These are phyloP conservation scores for Drosophila bifasciata DNA, from an alignment of 1,140 invertebrate genomes.

Conservation along the genomic window DNA sequence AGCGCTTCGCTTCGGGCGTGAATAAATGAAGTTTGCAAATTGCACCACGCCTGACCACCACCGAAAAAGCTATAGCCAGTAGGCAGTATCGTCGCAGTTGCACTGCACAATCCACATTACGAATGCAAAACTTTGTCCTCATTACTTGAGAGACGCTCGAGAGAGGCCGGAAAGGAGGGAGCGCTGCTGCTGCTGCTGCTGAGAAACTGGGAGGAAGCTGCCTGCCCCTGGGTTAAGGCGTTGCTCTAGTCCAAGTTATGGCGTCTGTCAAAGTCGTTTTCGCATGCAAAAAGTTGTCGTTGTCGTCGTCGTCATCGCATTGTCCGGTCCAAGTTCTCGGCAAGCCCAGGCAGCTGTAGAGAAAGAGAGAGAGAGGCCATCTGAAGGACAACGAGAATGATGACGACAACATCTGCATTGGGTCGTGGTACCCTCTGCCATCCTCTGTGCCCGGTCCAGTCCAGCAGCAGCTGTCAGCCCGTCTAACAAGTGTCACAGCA, in stretches of 20 bases:
- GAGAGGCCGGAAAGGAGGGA: too few species aligned
- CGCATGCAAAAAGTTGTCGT: slow-evolving; percentile 68
- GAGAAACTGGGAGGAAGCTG: slow-evolving; percentile 34
- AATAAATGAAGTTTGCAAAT: slow-evolving; percentile 83
- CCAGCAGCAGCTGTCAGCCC: slow-evolving; percentile 75
- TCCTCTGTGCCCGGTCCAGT: background rate
- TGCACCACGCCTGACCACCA: slow-evolving; percentile 81
- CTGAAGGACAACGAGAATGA: slow-evolving; percentile 73
- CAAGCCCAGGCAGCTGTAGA: slow-evolving; percentile 54
- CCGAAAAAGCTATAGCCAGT: slow-evolving; percentile 22
- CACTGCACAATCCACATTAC: slow-evolving; percentile 55
- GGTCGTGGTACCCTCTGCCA: slow-evolving; percentile 52
- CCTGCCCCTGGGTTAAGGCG: slow-evolving; percentile 77
- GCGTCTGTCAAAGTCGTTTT: slow-evolving; percentile 80
- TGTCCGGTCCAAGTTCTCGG: slow-evolving; percentile 49
- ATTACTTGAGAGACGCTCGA: slow-evolving; percentile 63
- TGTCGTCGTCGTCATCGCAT: slow-evolving; percentile 63
- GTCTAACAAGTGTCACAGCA: slow-evolving; percentile 82
- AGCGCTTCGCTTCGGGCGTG: slow-evolving; percentile 70
- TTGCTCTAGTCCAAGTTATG: slow-evolving; percentile 77
- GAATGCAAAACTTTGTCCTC: slow-evolving; percentile 82
- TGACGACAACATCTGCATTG: slow-evolving; percentile 74
- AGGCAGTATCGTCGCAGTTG: slow-evolving; percentile 37
- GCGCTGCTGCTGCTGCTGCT: too few species aligned
- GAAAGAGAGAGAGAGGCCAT: slow-evolving; percentile 3